phyloP scores from a whole-genome alignment of 2,113 vertebrate species.

The Cryptomyrus ogoouensis region DNA sequence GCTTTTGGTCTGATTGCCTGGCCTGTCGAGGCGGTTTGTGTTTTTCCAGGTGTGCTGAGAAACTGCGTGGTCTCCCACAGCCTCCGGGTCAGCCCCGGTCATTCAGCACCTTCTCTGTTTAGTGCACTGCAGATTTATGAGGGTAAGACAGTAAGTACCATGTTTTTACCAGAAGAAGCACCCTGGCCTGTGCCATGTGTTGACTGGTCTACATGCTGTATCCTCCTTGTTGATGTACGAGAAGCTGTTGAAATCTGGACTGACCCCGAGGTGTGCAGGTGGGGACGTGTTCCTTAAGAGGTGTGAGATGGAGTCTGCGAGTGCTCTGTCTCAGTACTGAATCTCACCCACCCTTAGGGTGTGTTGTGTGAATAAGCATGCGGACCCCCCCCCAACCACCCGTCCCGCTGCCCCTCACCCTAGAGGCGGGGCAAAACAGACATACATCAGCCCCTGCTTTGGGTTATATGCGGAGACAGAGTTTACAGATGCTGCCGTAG shows the following conservation, averaged over 20 bases:
- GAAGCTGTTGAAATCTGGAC: neutral
- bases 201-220: neutral
- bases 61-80: neutral
- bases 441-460: slow-evolving; percentile 63
- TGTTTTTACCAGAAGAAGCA: neutral
- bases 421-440: slow-evolving; percentile 52
- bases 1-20: neutral
- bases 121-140: neutral
- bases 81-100: neutral
- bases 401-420: slow-evolving; percentile 15
- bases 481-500: slow-evolving; percentile 38
- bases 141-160: neutral
- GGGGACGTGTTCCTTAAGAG: neutral
- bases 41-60: neutral
- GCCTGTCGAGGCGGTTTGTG: neutral
- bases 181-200: neutral
- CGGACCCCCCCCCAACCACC: slow-evolving; percentile 32
- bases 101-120: neutral
- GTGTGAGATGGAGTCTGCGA: slow-evolving; percentile 21
- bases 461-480: slow-evolving; percentile 48
- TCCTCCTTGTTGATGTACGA: neutral
- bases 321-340: neutral
- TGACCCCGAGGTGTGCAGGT: neutral
- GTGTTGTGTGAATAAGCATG: slow-evolving; percentile 69
- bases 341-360: slow-evolving; percentile 55